phyloP scores from a whole-genome alignment of 2,113 vertebrate species.

The Nesoenas mayeri region DNA sequence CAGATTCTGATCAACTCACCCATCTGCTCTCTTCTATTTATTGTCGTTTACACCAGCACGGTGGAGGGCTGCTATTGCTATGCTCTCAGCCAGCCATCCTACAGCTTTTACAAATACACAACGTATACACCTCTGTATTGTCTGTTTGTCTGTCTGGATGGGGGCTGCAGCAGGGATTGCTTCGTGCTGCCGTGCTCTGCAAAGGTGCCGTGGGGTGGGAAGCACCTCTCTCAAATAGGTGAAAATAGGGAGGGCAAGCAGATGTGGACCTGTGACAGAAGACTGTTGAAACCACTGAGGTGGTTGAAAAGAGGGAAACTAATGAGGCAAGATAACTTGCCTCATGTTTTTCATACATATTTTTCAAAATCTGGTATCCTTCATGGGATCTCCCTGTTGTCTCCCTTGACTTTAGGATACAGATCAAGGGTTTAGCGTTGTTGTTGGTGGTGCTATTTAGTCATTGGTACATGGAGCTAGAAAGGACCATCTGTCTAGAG shows the following conservation, averaged over 20 bases:
- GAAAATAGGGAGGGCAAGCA: neutral
- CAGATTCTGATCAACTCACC: neutral
- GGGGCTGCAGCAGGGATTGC: neutral
- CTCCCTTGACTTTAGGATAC: neutral
- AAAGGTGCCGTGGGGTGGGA: neutral
- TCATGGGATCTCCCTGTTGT: neutral
- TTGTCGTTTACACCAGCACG: neutral
- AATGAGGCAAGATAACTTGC: neutral
- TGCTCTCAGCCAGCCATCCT: neutral
- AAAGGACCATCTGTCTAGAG: neutral
- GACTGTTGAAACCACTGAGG: neutral
- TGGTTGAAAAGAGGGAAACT: neutral
- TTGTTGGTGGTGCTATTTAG: neutral
- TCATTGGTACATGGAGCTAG: neutral
- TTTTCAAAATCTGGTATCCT: neutral
- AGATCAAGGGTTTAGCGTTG: neutral
- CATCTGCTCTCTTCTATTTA: neutral
- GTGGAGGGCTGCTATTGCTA: neutral
- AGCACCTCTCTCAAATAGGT: neutral
- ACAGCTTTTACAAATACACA: neutral
- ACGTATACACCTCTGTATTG: neutral
- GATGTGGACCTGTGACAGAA: rapidly evolving
- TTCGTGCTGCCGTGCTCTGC: neutral
- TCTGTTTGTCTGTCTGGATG: neutral
- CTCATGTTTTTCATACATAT: neutral